Evolutionary conservation across 1,140 invertebrate genomes (phyloP), one percentile per base, ranked within the genome.

Genomic region (Papilio aristodemus): DNA sequence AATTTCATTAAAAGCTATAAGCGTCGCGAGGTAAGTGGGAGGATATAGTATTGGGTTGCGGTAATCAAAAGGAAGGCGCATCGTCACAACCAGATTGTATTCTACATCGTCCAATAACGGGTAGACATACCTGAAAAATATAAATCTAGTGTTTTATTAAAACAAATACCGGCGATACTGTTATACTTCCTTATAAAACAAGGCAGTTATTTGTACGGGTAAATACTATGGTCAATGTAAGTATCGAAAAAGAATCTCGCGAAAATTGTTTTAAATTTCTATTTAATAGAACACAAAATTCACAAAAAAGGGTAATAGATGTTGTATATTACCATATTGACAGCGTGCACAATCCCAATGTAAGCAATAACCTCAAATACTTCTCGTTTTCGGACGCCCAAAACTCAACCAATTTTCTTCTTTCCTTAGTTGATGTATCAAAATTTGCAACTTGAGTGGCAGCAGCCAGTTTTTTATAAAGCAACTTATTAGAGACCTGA

Each of bases 41-140:
- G 73, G 60, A 69, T 91, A 91, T 0, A 69, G 39, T 3, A 25
- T 9, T 0, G 77, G 75, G 0, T 69, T 83, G 37, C 70, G 22
- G 67, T 81, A 90, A 54, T 79, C 36, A 41, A 78, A 83, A 0
- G 87, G 86, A 0, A 89, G 32, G 1, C 70, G 72, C 0, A 88
- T 38, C 0, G 75, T 62, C 0, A 85, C 78, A 62, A 84, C 80
- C 19, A 91, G 37, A 50, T 91, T 91, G 74, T 86, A 89, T 0
- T 86, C 85, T 13, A 86, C 6, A 3, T 85, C 84, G 58, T 91
- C 89, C 7, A 89, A 27, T n/a, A 91, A 62, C 17, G 87, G 87
- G 59, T 85, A 87, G 0, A 78, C 67, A 32, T 83, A 74, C 89
- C 89, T 91, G 70, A 32, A 78, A n/a, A 66, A 66, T 17, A 36